Evolutionary conservation across 2,888 invertebrate species (phyloP).

Genomic region (Busseola fusca): DNA sequence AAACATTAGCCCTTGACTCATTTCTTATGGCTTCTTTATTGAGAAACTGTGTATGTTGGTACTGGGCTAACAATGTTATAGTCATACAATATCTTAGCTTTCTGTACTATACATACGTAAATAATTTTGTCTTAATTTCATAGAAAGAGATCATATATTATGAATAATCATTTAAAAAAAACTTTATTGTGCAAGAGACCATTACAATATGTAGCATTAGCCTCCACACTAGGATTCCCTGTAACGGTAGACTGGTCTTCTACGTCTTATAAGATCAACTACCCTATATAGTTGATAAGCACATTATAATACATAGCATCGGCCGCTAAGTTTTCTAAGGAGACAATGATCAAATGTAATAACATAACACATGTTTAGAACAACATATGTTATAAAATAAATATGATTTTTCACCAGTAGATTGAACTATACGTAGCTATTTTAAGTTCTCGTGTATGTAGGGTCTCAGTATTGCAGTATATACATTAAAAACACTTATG

Average conservation of each 20-base stretch:
- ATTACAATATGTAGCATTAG: no score
- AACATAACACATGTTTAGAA: no score
- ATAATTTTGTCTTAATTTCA: neutral
- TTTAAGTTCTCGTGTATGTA: neutral
- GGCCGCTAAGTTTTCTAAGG: no score
- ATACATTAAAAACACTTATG: conserved; percentile 34
- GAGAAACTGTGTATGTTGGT: conserved; percentile 3
- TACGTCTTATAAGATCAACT: no score
- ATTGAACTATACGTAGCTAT: neutral
- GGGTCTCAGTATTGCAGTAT: neutral
- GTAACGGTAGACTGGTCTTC: no score
- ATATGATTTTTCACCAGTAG: neutral
- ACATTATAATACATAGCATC: no score
- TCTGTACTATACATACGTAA: neutral
- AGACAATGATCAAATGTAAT: no score
- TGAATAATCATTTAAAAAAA: no score
- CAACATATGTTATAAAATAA: neutral
- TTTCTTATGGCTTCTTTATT: conserved; percentile 33
- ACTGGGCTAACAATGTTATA: conserved; percentile 2
- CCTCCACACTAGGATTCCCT: no score
- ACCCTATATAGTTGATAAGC: no score
- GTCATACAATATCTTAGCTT: neutral
- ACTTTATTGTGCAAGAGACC: no score
- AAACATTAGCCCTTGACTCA: conserved; percentile 28
- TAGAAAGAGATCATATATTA: no score